Evolutionary conservation across 1,140 invertebrate species (phyloP).

Genomic region (Cotesia vestalis): DNA sequence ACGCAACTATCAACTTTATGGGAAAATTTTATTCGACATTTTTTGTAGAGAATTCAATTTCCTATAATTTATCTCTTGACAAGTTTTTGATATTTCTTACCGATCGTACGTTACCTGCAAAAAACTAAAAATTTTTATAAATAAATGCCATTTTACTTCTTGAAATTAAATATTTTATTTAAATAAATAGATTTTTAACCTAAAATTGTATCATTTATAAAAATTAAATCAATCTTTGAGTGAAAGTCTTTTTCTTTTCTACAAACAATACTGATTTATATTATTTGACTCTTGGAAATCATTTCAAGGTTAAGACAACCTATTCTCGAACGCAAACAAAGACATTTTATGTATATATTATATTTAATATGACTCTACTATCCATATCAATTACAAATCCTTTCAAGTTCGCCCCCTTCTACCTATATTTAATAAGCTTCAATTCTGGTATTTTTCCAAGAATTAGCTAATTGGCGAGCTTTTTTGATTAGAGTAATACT

Average conservation of each 20-base stretch:
- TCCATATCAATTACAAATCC: not conserved
- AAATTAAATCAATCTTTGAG: not conserved
- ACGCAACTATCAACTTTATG: no score
- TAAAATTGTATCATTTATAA: not conserved
- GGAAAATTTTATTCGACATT: no score
- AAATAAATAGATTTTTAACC: not conserved
- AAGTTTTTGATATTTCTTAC: no score
- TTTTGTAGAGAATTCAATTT: no score
- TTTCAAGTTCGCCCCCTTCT: not conserved
- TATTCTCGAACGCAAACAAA: not conserved
- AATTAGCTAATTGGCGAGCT: not conserved
- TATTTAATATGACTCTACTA: conserved; percentile 5
- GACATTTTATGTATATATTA: conserved; percentile 3
- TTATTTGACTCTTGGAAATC: conserved; percentile 1
- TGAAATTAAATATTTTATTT: not conserved
- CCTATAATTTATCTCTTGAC: no score
- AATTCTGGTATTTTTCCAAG: not conserved
- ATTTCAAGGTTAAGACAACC: conserved; percentile 11
- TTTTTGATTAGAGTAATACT: not conserved
- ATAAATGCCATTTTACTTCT: not conserved
- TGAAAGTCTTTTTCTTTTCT: not conserved
- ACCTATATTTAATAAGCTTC: not conserved
- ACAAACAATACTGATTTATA: not conserved
- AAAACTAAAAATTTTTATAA: conserved; percentile 3
- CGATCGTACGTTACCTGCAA: not conserved